These are phyloP conservation scores for Drosophila melanica DNA, from an alignment of 1,140 invertebrate species.

Conservation along the genomic window DNA sequence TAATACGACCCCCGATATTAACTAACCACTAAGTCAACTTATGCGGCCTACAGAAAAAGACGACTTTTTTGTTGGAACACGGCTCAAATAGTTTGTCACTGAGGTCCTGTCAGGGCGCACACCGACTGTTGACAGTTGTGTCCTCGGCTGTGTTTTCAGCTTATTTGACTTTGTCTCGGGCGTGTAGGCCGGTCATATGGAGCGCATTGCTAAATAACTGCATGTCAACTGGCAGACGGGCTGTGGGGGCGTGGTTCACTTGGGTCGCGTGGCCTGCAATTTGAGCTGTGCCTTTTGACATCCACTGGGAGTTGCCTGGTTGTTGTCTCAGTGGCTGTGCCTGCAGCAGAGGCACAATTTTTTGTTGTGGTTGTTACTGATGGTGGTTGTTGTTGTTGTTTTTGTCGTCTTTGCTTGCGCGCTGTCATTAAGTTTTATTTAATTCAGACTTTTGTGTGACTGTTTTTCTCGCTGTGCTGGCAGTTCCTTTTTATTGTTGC, in stretches of 20 bases:
- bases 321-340: slow-evolving; percentile 29
- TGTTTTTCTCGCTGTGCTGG: slow-evolving; percentile 39
- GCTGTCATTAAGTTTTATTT: slow-evolving; percentile 81
- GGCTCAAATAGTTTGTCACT: slow-evolving; percentile 18
- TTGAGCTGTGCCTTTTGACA: slow-evolving; percentile 58
- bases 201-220: slow-evolving; percentile 33
- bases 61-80: slow-evolving; percentile 12
- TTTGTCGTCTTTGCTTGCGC: slow-evolving; percentile 42
- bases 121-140: slow-evolving; percentile 63
- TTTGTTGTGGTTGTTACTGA: background rate
- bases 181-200: slow-evolving; percentile 13
- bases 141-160: slow-evolving; percentile 57
- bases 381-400: slow-evolving; percentile 8
- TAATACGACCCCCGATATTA: background rate
- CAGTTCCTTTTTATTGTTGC: slow-evolving; percentile 81
- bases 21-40: background rate
- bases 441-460: slow-evolving; percentile 75
- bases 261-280: slow-evolving; percentile 41
- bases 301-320: slow-evolving; percentile 56
- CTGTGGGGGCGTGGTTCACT: background rate
- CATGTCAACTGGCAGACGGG: slow-evolving; percentile 11
- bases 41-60: background rate
- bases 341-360: slow-evolving; percentile 28
- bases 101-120: slow-evolving; percentile 28
- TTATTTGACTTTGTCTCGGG: slow-evolving; percentile 62